phyloP scores from a whole-genome alignment of 1,140 invertebrate species.

The Batillaria attramentaria region DNA sequence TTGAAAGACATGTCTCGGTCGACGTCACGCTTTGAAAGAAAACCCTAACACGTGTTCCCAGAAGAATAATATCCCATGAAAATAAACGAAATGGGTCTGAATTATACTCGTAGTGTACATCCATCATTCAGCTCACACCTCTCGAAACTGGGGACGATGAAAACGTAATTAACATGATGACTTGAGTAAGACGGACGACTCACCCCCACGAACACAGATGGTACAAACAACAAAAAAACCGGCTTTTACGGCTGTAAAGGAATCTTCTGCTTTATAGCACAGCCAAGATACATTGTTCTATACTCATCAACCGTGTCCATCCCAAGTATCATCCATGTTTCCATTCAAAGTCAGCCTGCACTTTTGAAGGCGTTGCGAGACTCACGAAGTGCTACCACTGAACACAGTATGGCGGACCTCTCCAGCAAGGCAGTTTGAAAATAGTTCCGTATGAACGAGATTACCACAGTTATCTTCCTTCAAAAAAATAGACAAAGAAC shows the following conservation, averaged over 20 bases:
- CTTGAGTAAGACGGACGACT: too few species aligned
- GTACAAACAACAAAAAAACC: too few species aligned
- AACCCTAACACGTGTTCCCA: background rate
- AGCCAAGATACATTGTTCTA: too few species aligned
- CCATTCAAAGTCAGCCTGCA: conserved; percentile 5
- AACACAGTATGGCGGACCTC: conserved; percentile 39
- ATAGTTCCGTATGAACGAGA: conserved; percentile 30
- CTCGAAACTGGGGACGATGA: too few species aligned
- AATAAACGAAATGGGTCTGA: background rate
- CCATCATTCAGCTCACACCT: background rate
- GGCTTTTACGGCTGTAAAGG: too few species aligned
- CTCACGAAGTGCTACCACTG: conserved; percentile 18
- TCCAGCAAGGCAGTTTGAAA: conserved; percentile 47
- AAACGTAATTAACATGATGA: conserved; percentile 10
- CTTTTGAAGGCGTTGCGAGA: background rate
- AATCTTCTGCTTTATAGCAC: too few species aligned
- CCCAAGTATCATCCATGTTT: conserved; percentile 11
- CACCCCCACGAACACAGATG: too few species aligned
- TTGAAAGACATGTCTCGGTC: background rate
- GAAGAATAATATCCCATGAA: background rate
- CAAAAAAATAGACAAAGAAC: background rate
- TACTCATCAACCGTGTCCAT: too few species aligned
- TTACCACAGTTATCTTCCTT: background rate
- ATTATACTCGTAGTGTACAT: background rate
- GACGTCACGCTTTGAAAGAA: background rate